Evolutionary conservation across 2,797 vertebrate species (phyloP).

Genomic region (Crocodylus rhombifer): DNA sequence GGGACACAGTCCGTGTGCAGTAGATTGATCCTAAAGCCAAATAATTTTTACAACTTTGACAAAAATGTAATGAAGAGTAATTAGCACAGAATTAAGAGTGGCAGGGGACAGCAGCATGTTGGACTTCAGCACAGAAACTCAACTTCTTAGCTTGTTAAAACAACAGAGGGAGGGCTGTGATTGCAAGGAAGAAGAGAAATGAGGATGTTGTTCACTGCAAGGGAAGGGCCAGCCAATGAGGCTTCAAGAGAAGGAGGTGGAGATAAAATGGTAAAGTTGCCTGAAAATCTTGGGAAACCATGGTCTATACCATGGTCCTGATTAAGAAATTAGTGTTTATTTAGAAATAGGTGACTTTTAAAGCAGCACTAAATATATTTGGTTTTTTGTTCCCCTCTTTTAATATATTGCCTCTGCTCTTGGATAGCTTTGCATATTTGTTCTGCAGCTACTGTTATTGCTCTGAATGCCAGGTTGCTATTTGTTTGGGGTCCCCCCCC

Average conservation of each 20-base stretch:
- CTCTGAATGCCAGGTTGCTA: background rate
- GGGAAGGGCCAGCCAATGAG: background rate
- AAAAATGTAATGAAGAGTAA: background rate
- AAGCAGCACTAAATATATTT: background rate
- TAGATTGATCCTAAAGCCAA: background rate
- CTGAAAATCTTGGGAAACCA: background rate
- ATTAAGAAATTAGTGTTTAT: background rate
- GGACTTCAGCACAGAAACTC: background rate
- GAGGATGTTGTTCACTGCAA: background rate
- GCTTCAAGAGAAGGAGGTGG: background rate
- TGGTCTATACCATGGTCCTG: background rate
- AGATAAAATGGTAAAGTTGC: background rate
- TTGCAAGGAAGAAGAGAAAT: background rate
- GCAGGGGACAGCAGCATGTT: fast-evolving
- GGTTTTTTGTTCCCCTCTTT: background rate
- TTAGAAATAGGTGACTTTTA: background rate
- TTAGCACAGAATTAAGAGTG: background rate
- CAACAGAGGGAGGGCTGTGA: background rate
- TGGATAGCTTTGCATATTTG: background rate
- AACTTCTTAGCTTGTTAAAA: background rate
- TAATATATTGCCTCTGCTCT: background rate
- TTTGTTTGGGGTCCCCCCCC: background rate
- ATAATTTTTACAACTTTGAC: background rate
- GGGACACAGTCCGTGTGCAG: background rate
- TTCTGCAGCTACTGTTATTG: background rate